These are phyloP conservation scores for Glyphotaelius pellucidus DNA, from an alignment of 2,888 invertebrate genomes.

Conservation along the genomic window DNA sequence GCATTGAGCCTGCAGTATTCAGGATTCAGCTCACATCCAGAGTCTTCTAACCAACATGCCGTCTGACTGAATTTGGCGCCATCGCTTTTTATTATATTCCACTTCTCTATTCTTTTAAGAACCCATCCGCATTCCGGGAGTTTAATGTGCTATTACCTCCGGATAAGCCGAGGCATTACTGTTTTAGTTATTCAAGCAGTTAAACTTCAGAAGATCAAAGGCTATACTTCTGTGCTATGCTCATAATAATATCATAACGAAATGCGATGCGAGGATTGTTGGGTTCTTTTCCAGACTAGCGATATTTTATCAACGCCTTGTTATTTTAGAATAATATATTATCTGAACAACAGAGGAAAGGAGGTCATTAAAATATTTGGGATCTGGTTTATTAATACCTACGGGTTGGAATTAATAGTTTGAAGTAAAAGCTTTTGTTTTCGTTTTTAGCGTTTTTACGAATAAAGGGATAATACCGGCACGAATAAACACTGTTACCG, in stretches of 20 bases:
- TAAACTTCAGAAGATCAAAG: constrained; percentile 47
- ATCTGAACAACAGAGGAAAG: neutral
- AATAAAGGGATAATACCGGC: neutral
- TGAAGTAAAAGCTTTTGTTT: neutral
- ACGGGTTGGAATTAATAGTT: neutral
- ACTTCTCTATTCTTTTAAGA: constrained; percentile 52
- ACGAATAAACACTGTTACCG: neutral
- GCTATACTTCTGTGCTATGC: neutral
- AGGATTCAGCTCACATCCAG: neutral
- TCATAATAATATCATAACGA: constrained; percentile 18
- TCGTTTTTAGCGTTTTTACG: neutral
- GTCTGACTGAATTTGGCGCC: constrained; percentile 57
- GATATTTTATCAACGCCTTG: constrained; percentile 36
- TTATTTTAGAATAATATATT: constrained; percentile 8
- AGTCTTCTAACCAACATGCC: constrained; percentile 7
- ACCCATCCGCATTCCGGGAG: constrained; percentile 56
- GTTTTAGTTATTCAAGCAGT: constrained; percentile 54
- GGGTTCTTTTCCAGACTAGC: neutral
- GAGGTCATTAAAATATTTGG: neutral
- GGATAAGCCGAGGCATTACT: constrained; percentile 57
- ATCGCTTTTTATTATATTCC: constrained; percentile 49
- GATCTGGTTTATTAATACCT: neutral
- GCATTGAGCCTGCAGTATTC: neutral
- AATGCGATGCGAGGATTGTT: neutral
- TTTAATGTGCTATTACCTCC: constrained; percentile 64